These are phyloP conservation scores for Microchirus variegatus DNA, from an alignment of 2,797 vertebrate genomes.

Conservation along the genomic window DNA sequence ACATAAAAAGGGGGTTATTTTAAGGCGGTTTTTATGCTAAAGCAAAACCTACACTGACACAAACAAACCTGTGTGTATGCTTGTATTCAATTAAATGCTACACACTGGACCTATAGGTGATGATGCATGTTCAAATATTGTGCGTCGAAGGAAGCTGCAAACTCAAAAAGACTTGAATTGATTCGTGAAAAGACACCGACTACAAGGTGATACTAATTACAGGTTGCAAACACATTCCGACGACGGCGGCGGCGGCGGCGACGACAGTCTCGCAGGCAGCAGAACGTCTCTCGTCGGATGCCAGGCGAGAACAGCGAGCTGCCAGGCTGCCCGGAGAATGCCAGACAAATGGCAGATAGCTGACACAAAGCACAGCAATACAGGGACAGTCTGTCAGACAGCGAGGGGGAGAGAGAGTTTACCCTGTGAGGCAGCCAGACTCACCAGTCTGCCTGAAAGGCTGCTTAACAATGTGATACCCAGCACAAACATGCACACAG, in stretches of 20 bases:
- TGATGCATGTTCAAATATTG: too few species aligned
- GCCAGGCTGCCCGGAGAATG: slow-evolving; percentile 54
- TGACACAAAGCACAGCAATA: slow-evolving; percentile 56
- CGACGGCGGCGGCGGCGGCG: too few species aligned
- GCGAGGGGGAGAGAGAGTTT: slow-evolving; percentile 49
- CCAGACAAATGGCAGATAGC: slow-evolving; percentile 61
- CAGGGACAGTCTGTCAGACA: slow-evolving; percentile 58
- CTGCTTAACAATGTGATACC: slow-evolving; percentile 25
- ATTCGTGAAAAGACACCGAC: slow-evolving; percentile 48
- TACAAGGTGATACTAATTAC: slow-evolving; percentile 62
- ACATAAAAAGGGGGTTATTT: too few species aligned
- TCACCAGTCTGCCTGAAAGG: slow-evolving; percentile 32
- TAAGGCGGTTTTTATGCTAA: too few species aligned
- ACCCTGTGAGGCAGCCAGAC: slow-evolving; percentile 34
- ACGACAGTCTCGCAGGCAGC: slow-evolving; percentile 46
- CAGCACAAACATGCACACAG: slow-evolving; percentile 7
- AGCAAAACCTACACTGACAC: too few species aligned
- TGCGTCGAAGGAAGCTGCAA: too few species aligned
- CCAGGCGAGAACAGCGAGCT: slow-evolving; percentile 44
- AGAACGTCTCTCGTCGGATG: slow-evolving; percentile 44
- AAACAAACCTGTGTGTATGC: too few species aligned
- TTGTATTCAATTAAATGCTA: too few species aligned
- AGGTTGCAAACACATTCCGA: slow-evolving; percentile 60
- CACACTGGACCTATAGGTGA: too few species aligned
- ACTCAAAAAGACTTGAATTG: slow-evolving; percentile 26